Percentiles rank a stretch among this genome's conserved stretches.
These are phyloP conservation scores for Xanthia icteritia DNA, from an alignment of 2,888 invertebrate species.

Conservation along the genomic window DNA sequence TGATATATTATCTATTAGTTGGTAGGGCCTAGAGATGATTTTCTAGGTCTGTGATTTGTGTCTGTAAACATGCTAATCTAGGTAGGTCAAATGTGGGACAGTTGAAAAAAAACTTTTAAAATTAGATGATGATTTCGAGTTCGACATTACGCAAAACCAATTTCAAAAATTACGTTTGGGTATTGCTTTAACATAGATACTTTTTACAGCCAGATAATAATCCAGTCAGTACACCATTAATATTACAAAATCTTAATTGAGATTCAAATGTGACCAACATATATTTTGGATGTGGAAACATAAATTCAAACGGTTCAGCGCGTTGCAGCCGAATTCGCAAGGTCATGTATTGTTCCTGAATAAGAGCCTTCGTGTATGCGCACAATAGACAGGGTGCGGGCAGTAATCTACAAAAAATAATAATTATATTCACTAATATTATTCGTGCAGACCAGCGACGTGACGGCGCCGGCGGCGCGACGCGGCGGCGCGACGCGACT, in stretches of 20 bases:
- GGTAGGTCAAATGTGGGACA: neutral
- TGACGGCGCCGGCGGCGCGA: no score
- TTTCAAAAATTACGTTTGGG: no score
- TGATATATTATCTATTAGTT: neutral
- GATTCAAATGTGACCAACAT: neutral
- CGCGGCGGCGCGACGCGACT: no score
- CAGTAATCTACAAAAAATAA: neutral
- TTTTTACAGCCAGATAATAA: no score
- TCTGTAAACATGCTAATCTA: neutral
- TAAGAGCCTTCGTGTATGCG: slow-evolving; percentile 17
- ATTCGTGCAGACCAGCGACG: no score
- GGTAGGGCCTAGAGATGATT: no score
- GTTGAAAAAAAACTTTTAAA: neutral
- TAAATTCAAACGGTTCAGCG: slow-evolving; percentile 22
- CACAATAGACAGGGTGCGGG: neutral
- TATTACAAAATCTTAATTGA: no score
- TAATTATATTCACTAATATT: no score
- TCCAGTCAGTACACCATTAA: no score
- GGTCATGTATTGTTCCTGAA: slow-evolving; percentile 29
- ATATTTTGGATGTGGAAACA: neutral
- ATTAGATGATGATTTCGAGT: no score
- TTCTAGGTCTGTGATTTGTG: neutral
- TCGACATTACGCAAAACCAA: no score
- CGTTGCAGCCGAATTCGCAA: slow-evolving; percentile 24
- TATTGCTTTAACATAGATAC: no score